Base-by-base conservation (phyloP, 2,888 invertebrate genomes). In the Pollenia angustigena region DNA sequence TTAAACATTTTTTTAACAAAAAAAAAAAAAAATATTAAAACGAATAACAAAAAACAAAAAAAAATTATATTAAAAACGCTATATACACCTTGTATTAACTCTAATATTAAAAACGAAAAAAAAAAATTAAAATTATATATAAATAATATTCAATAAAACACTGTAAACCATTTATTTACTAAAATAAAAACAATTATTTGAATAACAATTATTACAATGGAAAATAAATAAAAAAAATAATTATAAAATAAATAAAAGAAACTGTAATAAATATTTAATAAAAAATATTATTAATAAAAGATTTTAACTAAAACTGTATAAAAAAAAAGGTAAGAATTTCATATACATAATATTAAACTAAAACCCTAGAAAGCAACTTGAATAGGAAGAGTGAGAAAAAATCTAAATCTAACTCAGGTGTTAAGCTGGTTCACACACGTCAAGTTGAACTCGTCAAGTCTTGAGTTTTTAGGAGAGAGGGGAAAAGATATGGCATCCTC, bases 231-330 rank as follows among this genome's bases (percentile, higher is more conserved):
- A 68, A 52, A 54, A 83, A 78, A 66, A 68, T 68, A 56, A 68
- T 42, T 76, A 79, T 75, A 81, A 81, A 71, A 84, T 79, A 76
- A 85, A 76, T 79, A 74, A 82, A 82, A 69, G 52, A 80, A 85
- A 78, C 80, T 85, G 87, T 85, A 87, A 86, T 87, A 86, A 88
- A 87, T 84, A 87, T 85, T 85, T 85, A 84, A 87, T 87, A 87
- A 81, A 85, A 80, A 86, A 80, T 32, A 50, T 75, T 68, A 81
- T 62, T 44, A 64, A 44, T 46, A 46, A 56, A 8, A 69, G 8
- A 10, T 32, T 75, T 44, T 60, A 54, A 52, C 52, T 60, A 1
- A 54, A 69, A 11, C 32, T 32, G 9, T n/a, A 4, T 42, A 16
- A 42, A n/a, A 23, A n/a, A n/a, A 58, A 12, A 40, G 60, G 60